phyloP scores from a whole-genome alignment of 2,888 invertebrate species.

The Caradrina clavipalpis region DNA sequence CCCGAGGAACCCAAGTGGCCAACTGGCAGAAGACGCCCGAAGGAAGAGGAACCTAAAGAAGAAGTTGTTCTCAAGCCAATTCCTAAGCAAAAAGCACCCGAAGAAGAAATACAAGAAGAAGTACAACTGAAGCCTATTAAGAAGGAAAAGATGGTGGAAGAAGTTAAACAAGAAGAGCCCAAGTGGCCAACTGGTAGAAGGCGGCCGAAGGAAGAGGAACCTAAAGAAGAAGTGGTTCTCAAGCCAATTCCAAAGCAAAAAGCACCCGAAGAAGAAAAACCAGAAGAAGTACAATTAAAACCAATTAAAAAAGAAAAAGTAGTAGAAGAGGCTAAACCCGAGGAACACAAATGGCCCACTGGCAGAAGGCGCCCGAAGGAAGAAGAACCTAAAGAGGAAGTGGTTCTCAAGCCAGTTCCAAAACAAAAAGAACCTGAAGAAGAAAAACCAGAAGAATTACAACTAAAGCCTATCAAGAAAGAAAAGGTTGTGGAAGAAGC shows the following conservation, averaged over 20 bases:
- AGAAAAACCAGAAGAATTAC: constrained; percentile 15
- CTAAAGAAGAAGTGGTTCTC: constrained; percentile 10
- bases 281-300: constrained; percentile 1
- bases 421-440: constrained; percentile 1
- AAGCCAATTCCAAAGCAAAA: constrained; percentile 10
- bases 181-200: constrained; percentile 10
- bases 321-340: constrained; percentile 3
- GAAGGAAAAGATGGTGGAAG: constrained; percentile 5
- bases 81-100: constrained; percentile 7
- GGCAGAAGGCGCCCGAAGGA: constrained; percentile 10
- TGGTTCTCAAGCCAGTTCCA: constrained; percentile 8
- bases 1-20: constrained; percentile 15
- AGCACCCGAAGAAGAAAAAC: constrained; percentile 6
- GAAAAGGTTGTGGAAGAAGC: constrained; percentile 6
- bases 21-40: constrained; percentile 6
- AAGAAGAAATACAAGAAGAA: constrained; percentile 9
- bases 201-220: constrained; percentile 14
- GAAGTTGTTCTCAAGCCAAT: constrained; percentile 9
- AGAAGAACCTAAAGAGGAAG: constrained; percentile 18
- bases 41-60: constrained; percentile 13
- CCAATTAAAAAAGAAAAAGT: constrained; percentile 3
- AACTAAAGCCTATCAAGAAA: not conserved
- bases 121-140: constrained; percentile 1
- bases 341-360: constrained; percentile 6
- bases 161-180: constrained; percentile 1